Base-by-base conservation (phyloP, 2,888 invertebrate genomes). In the Elegia similella region DNA sequence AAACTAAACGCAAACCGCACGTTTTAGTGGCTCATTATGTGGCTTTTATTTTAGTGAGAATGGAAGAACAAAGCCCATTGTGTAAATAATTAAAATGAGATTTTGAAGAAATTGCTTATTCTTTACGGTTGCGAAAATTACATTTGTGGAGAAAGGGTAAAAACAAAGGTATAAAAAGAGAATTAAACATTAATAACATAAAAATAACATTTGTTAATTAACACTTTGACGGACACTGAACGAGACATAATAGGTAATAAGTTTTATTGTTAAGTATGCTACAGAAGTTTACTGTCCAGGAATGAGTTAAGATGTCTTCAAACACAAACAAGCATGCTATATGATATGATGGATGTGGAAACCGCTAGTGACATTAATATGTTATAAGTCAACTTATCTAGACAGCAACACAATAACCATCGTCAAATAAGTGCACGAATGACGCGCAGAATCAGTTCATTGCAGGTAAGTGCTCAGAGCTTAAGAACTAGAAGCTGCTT, bases 61-160 rank as follows among this genome's bases (percentile, higher is more conserved):
- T 59, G 63, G 61, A 58, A 62, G 50, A 75, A 78, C 78, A 78
- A 78, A 71, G 72, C 62, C 66, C 68, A 73, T 76, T 74, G 69
- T 70, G 63, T 65, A 58, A 57, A 65, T 65, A 58, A 57, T 58
- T 59, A 62, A 55, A 66, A 65, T 60, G 46, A 58, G 60, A 63
- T 56, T 52, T 57, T 56, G 42, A 59, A 63, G 60, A 64, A 59
- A 58, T 57, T 58, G 43, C 47, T 50, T 10, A 46, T 43, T 55
- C 12, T 32, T 44, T 10, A n/a, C 6, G 23, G 12, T 16, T 3
- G 12, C 8, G 23, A 8, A 46, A 46, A 46, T 46, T 17, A 44
- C 44, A 16, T 44, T 12, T 17, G 44, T 23, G 23, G 44, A 44
- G 44, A 44, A 44, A n/a, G n/a, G n/a, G n/a, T n/a, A n/a, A n/a